Conservation (phyloP, 2,113 vertebrate genomes). For the Rhinolophus ferrumequinum region DNA sequence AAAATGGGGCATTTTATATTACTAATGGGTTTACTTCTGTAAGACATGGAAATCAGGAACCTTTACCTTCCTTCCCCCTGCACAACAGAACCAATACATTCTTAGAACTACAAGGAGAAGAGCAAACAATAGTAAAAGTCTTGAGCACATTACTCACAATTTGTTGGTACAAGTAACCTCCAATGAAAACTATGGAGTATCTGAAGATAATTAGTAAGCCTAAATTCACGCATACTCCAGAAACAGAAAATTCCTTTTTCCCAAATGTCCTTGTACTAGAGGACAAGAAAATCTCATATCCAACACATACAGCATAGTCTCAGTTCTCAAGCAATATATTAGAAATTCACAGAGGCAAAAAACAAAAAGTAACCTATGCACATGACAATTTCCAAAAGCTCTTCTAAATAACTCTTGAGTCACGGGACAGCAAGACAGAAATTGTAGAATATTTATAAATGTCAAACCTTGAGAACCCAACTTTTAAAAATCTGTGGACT, state of each 20-base stretch:
- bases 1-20: background rate
- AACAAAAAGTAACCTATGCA: background rate
- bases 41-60: background rate
- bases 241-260: background rate
- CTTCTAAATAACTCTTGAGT: background rate
- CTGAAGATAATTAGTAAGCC: background rate
- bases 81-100: background rate
- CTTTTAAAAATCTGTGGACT: background rate
- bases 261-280: background rate
- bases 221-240: background rate
- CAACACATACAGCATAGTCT: background rate
- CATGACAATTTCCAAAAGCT: background rate
- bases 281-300: background rate
- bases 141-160: background rate
- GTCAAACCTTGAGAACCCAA: background rate
- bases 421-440: background rate
- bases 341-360: background rate
- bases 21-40: background rate
- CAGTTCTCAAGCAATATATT: background rate
- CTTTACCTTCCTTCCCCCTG: background rate
- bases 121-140: background rate
- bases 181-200: background rate
- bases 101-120: background rate
- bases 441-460: background rate
- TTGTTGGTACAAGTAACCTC: background rate